These are phyloP conservation scores for Pycnonotus jocosus DNA, from an alignment of 2,113 vertebrate species.

Conservation along the genomic window DNA sequence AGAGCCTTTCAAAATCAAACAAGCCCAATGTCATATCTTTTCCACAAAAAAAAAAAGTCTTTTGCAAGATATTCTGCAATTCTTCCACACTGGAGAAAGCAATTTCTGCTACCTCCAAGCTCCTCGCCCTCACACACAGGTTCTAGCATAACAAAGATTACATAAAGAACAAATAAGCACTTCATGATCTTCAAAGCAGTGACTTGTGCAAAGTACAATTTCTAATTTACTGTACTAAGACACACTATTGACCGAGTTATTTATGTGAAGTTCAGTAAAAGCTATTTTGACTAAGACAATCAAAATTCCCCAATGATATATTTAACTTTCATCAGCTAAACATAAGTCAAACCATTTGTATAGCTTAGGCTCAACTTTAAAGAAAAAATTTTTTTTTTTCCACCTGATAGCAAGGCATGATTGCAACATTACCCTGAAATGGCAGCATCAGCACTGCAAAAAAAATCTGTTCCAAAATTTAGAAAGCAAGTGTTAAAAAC, in stretches of 20 bases:
- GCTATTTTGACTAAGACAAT: neutral
- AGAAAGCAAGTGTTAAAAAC: neutral
- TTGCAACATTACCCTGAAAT: neutral
- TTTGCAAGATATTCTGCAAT: neutral
- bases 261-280: neutral
- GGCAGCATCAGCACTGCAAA: neutral
- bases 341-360: neutral
- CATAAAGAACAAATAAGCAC: neutral
- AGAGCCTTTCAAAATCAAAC: neutral
- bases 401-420: neutral
- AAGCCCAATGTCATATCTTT: neutral
- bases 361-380: neutral
- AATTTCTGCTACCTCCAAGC: neutral
- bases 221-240: neutral
- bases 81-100: neutral
- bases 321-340: neutral
- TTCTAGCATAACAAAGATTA: neutral
- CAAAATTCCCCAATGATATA: neutral
- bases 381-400: fast-evolving
- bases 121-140: neutral
- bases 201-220: neutral
- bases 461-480: neutral
- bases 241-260: fast-evolving
- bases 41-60: neutral
- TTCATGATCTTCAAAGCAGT: neutral